Percentiles rank a stretch among this genome's conserved stretches.
These are phyloP conservation scores for Abramis brama DNA, from an alignment of 2,113 vertebrate species.

Conservation along the genomic window DNA sequence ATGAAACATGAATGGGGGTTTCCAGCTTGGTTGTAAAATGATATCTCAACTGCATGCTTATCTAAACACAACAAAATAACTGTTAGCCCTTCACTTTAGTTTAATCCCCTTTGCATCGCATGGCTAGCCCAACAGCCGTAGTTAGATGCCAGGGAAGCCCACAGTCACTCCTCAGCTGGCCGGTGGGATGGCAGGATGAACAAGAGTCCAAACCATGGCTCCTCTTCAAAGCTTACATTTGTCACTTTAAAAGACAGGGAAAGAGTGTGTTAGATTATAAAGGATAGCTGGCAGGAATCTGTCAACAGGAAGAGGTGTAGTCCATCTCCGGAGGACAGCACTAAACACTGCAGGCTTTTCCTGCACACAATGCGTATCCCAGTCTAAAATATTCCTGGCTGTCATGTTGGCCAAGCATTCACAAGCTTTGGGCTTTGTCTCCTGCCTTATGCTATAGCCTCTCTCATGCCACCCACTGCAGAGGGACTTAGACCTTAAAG, in stretches of 20 bases:
- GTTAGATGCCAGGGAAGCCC: not conserved
- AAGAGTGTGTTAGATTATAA: not conserved
- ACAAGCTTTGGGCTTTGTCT: conserved; percentile 22
- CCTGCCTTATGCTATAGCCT: conserved; percentile 1
- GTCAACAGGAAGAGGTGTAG: conserved; percentile 29
- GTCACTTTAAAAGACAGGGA: conserved; percentile 20
- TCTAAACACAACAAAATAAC: not conserved
- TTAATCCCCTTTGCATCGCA: conserved; percentile 1
- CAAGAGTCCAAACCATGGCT: conserved; percentile 40
- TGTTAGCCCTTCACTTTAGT: not conserved
- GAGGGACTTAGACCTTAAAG: not conserved
- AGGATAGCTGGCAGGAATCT: conserved; percentile 32
- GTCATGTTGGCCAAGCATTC: conserved; percentile 8
- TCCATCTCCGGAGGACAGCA: conserved; percentile 30
- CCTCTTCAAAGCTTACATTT: conserved; percentile 49
- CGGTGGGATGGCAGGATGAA: conserved; percentile 10
- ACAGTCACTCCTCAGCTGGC: not conserved
- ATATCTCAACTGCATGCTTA: not conserved
- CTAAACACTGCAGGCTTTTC: conserved; percentile 32
- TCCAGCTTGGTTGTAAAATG: not conserved
- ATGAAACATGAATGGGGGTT: not conserved
- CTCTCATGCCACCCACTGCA: not conserved
- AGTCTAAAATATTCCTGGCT: conserved; percentile 27
- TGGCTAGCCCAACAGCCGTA: not conserved
- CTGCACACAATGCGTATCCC: conserved; percentile 6